phyloP scores from a whole-genome alignment of 30 jellyfish, hydroid and myxozoan species.

The Rhopilema esculentum region DNA sequence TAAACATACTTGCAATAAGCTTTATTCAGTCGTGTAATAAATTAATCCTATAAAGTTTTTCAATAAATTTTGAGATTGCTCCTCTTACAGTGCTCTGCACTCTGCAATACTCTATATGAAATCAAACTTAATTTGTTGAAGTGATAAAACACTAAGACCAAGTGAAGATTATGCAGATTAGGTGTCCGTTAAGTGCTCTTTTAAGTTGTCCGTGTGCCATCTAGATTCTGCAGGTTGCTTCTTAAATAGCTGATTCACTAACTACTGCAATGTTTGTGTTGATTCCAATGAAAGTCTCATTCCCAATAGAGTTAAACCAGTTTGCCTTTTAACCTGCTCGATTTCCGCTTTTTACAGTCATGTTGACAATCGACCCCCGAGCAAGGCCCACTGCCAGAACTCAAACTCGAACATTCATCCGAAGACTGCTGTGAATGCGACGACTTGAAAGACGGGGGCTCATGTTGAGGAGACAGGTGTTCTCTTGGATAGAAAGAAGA shows the following conservation, averaged over 20 bases:
- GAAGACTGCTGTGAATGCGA: constrained; percentile 60
- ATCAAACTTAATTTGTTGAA: not conserved
- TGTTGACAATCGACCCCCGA: constrained; percentile 54
- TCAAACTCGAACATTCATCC: constrained; percentile 66
- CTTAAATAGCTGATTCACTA: not conserved
- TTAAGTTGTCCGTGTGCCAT: not conserved
- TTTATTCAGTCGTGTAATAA: not conserved
- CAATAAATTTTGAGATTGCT: not conserved
- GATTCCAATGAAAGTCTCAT: not conserved
- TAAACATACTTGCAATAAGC: too few species aligned
- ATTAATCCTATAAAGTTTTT: too few species aligned
- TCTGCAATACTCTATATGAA: not conserved
- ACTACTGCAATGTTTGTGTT: not conserved
- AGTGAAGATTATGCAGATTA: too few species aligned
- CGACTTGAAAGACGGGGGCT: constrained; percentile 31
- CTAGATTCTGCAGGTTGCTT: not conserved
- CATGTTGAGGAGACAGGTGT: constrained; percentile 50
- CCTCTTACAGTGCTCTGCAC: not conserved
- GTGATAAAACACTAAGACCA: too few species aligned
- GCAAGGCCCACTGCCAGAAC: constrained; percentile 72
- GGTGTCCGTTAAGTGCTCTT: not conserved
- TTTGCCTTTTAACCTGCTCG: constrained; percentile 44
- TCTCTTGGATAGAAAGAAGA: constrained; percentile 37
- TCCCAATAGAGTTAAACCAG: constrained; percentile 20
- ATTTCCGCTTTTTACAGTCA: constrained; percentile 60